phyloP scores from a whole-genome alignment of 2,888 invertebrate species.

The Rhagophthalmus giganteus region DNA sequence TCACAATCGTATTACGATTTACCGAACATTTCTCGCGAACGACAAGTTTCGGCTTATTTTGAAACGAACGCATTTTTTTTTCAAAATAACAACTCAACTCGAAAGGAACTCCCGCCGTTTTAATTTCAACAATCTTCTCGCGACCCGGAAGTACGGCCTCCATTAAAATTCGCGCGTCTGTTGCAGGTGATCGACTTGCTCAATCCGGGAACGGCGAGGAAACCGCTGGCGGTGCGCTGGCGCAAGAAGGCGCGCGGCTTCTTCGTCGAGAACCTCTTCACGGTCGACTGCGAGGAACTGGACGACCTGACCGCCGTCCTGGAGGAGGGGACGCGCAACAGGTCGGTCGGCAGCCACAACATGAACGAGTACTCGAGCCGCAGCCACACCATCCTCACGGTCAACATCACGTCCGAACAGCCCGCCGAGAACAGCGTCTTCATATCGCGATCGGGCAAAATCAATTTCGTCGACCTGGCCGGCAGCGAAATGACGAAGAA shows the following conservation, averaged over 20 bases:
- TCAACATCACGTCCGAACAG: slow-evolving; percentile 84
- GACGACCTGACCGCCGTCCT: slow-evolving; percentile 91
- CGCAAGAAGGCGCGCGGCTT: slow-evolving; percentile 90
- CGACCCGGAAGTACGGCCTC: background rate
- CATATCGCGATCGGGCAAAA: slow-evolving; percentile 89
- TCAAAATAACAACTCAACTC: too few relatives aligned
- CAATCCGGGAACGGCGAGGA: slow-evolving; percentile 80
- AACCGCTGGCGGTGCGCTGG: slow-evolving; percentile 89
- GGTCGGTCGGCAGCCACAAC: slow-evolving; percentile 86
- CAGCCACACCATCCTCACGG: slow-evolving; percentile 89
- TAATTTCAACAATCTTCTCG: background rate
- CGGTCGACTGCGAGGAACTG: slow-evolving; percentile 89
- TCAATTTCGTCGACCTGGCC: slow-evolving; percentile 94
- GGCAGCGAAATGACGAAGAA: slow-evolving; percentile 97
- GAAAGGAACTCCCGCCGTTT: background rate
- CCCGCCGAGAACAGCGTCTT: slow-evolving; percentile 81
- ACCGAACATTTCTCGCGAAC: background rate
- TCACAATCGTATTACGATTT: background rate
- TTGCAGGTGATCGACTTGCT: slow-evolving; percentile 87
- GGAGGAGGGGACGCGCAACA: slow-evolving; percentile 92
- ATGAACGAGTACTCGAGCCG: slow-evolving; percentile 90
- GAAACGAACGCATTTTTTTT: background rate
- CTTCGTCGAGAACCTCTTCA: slow-evolving; percentile 95
- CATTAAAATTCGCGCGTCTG: background rate
- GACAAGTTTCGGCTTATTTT: background rate